A percentile compares a stretch with the other conserved stretches of the same genome.
phyloP scores from a whole-genome alignment of 2,888 invertebrate species.

The Pseudolycoriella hygida region DNA sequence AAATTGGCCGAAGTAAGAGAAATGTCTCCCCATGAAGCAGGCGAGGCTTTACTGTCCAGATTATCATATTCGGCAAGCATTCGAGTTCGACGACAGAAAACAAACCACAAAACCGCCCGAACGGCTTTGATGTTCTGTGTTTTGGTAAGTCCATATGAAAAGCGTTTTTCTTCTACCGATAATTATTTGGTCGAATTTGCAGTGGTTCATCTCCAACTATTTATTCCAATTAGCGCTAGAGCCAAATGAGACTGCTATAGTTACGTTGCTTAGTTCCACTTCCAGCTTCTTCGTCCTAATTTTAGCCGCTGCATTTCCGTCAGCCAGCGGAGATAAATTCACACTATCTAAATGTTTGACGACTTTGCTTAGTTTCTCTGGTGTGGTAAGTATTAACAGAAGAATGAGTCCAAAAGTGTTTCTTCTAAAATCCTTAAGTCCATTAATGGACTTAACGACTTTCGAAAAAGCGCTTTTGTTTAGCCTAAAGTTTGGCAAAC shows the following conservation, averaged over 20 bases:
- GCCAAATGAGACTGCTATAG: constrained; percentile 68
- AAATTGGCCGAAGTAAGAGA: constrained; percentile 76
- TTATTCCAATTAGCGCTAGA: constrained; percentile 77
- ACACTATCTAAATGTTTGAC: constrained; percentile 72
- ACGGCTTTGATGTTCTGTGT: constrained; percentile 73
- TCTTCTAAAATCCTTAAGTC: too few species aligned
- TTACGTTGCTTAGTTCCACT: constrained; percentile 75
- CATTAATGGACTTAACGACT: too few species aligned
- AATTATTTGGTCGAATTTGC: constrained; percentile 21
- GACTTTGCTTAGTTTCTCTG: constrained; percentile 57
- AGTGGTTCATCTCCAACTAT: constrained; percentile 94
- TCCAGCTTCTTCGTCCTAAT: constrained; percentile 79
- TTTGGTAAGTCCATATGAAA: constrained; percentile 40
- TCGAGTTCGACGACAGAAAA: constrained; percentile 47
- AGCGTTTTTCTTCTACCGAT: not conserved
- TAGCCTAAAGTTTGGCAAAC: too few species aligned
- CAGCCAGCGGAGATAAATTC: constrained; percentile 63
- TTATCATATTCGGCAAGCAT: constrained; percentile 88
- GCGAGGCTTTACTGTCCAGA: constrained; percentile 80
- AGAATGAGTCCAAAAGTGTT: too few species aligned
- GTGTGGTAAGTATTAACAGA: constrained; percentile 49
- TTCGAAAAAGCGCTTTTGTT: too few species aligned
- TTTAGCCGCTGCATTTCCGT: constrained; percentile 73
- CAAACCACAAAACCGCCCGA: constrained; percentile 52
- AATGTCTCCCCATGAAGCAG: constrained; percentile 78